Base-by-base conservation (phyloP, 2,888 invertebrate genomes). In the Thera obeliscata region DNA sequence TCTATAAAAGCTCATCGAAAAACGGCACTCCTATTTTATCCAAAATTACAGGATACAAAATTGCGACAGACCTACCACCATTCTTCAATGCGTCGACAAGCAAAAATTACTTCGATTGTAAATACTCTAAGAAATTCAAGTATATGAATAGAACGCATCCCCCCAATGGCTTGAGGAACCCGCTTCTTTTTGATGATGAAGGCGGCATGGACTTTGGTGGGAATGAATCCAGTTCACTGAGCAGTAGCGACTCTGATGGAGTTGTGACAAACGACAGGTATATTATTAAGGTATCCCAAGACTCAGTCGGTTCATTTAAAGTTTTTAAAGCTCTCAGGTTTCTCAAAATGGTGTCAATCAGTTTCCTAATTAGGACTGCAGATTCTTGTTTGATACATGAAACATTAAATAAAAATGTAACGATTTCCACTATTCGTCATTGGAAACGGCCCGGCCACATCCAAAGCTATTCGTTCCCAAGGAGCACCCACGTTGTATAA, bases 201-300 rank as follows among this genome's bases (percentile, higher is more conserved):
- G 90, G 91, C 35, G 88, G 90, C 0, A 95, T 95, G 95, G 95
- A 95, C 69, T 95, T 94, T 70, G 93, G 91, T 2, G 93, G 92
- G 0, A 93, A 93, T 4, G 95, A 95, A 74, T 94, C 94, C 0
- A 95, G 95, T 67, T 95, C 95, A 0, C 76, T 95, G 8, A 95
- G 95, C 74, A 95, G 95, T 56, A 95, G 95, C 56, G 95, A 95
- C 74, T 95, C 95, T 0, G 95, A 95, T 66, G 94, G 94, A 1
- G 93, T 91, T 0, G 89, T 94, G 0, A 94, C 94, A 1, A 95
- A 95, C 60, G 95, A 95, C 69, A 95, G 95, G 93, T 94, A n/a
- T n/a, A n/a, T n/a, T n/a, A n/a, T n/a, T n/a, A n/a, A n/a, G n/a
- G n/a, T n/a, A n/a, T n/a, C n/a, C n/a, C n/a, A n/a, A n/a, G n/a